Base-by-base conservation (phyloP, 2,113 vertebrate genomes). In the Tenrec ecaudatus region DNA sequence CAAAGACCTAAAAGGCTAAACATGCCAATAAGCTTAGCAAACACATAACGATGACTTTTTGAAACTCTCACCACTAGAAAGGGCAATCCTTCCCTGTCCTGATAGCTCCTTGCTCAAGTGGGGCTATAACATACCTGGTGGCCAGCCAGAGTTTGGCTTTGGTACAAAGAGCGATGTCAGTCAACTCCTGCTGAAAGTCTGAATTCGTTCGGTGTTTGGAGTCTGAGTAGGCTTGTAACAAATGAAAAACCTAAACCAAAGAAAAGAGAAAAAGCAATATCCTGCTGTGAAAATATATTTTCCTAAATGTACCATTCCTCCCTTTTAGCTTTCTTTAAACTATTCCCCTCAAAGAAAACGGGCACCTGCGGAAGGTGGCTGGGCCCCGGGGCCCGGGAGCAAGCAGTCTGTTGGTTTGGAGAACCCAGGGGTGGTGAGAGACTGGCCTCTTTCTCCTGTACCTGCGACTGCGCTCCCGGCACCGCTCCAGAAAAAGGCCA, bases 101-200 rank as follows among this genome's bases (percentile, higher is more conserved):
- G 23, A 83, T 85, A 94, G 71, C 68, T 95, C 88, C 1, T 57
- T 3, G 92, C 8, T 16, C 79, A 76, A 1, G 31, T 77, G 79
- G 36, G 92, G 20, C n/a, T 97, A 96, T 92, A 88, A 96, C 97
- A 96, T 98, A 99, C 99, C 99, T 98, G 96, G 98, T 98, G 92
- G 99, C 98, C 90, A 99, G 97, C 99, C 99, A 99, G 94, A 99
- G 93, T 96, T 98, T 98, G 97, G 97, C 98, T 97, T 93, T 86
- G 95, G 99, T 94, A 91, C 98, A 98, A 71, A 94, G 75, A 84
- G 97, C 96, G 95, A 99, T 97, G 95, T 98, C 98, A 96, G 33
- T 47, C 88, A 98, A 90, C 91, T 95, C 97, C 94, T 96, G 96
- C 87, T 97, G 98, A 96, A 98, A 98, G 95, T 98, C 96, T 87